Base-by-base conservation (phyloP, 2,113 vertebrate genomes). In the Engraulis encrasicolus region DNA sequence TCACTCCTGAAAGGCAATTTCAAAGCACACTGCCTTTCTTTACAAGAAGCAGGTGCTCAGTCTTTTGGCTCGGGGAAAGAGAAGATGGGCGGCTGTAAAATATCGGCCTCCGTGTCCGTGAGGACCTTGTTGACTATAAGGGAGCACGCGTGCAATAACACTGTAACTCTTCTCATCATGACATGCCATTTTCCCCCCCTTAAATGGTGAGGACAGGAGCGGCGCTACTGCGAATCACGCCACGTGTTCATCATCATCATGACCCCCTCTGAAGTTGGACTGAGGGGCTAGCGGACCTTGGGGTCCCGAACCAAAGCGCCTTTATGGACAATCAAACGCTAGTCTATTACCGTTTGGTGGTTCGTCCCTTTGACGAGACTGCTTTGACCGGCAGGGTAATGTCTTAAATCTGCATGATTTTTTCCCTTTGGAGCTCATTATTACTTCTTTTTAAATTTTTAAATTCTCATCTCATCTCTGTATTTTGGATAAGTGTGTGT, bases 101-200 rank as follows among this genome's bases (percentile, higher is more conserved):
- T 34, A 34, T 74, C 27, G 15, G 66, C 2, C 27, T 27, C 27
- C 5, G 80, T 83, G 85, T 81, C 85, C 77, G 19, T 18, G 2
- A 15, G 34, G 74, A 84, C 40, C 6, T 2, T 48, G 38, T 78
- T 84, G 80, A 78, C 79, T 82, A 58, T 52, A 87, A 52, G 19
- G 31, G 40, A 34, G 50, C 14, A 54, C 23, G 61, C 38, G 48
- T 78, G 50, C 71, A 85, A 84, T 34, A 85, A 80, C 83, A 79
- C 78, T 40, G 78, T 87, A 83, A 84, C 48, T 85, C 82, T 81
- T 80, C 66, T 48, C 34, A 71, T 66, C 38, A 12, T 50, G 84
- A 83, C 82, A 38, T 83, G 81, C 27, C 45, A 71, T 52, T 78
- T 61, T n/a, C n/a, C 23, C 18, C 66, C 66, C 66, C 48, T 77